Conservation (phyloP, 1,140 invertebrate species). For the Lepidurus couesii region DNA sequence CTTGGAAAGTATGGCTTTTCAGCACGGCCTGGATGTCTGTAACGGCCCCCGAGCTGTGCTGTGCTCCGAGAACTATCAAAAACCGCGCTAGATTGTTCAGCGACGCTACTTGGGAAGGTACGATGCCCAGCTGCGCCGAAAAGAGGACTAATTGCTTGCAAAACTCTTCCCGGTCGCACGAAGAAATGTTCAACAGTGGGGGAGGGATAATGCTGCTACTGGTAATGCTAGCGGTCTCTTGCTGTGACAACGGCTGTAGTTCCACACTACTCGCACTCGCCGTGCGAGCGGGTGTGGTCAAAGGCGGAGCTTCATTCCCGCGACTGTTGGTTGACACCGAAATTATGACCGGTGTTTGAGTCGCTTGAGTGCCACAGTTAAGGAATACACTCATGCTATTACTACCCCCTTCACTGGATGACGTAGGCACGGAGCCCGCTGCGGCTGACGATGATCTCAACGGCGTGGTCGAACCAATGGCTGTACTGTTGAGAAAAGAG, state of each 20-base stretch:
- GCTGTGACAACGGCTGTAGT: background rate
- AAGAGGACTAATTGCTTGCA: constrained; percentile 8
- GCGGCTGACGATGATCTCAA: background rate
- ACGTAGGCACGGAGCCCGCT: background rate
- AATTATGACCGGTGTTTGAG: background rate
- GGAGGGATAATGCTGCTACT: background rate
- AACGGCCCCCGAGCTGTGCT: background rate
- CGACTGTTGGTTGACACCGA: background rate
- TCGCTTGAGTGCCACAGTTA: background rate
- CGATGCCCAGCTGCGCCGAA: constrained; percentile 12
- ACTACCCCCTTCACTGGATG: background rate
- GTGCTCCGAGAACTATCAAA: background rate
- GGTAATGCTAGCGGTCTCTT: background rate
- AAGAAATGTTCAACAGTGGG: background rate
- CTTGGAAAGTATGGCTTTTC: constrained; percentile 4
- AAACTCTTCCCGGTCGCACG: background rate
- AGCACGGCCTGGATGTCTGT: constrained; percentile 9
- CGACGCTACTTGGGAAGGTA: background rate
- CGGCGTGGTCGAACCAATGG: constrained; percentile 20
- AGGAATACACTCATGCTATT: background rate
- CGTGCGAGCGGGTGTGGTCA: background rate
- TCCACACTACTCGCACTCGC: background rate
- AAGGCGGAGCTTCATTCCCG: background rate
- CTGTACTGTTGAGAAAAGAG: background rate
- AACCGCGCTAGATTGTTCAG: background rate